Evolutionary conservation across 1,140 invertebrate species (phyloP), one percentile per base, ranked within the genome.

Genomic region (Nasonia giraulti): DNA sequence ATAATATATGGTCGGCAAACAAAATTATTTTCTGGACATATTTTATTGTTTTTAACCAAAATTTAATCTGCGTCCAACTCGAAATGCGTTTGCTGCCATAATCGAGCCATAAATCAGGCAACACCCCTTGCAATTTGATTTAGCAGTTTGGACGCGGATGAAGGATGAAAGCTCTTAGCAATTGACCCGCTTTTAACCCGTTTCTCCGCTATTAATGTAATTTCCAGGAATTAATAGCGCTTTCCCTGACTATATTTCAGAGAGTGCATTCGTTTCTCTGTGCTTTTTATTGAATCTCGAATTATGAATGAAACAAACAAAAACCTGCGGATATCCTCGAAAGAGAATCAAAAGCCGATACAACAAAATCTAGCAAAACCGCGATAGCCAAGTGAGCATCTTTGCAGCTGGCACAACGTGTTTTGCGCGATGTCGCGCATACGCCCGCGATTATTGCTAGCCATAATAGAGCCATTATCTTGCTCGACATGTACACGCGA

Each of bases 141-240:
- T 77, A 40, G 17, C 66, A 17, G 31, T 47, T 44, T 77, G 27
- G 73, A 77, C 62, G 27, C 27, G n/a, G 27, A 68, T 62, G 74
- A 74, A 77, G 23, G 71, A 77, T 68, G 37, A 83, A 83, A 77
- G 74, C 82, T 77, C 31, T 77, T 69, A 76, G 37, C 7, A 50
- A 68, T 77, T 68, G 23, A 47, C 74, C n/a, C 14, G 50, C 82
- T 40, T 77, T 83, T 76, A 81, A 81, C 80, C 80, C 80, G 62
- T 62, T 81, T 44, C 80, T 47, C 6, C 14, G n/a, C 66, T 40
- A 81, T 81, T 73, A 82, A 1, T 27, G 31, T 62, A 27, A 74
- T 82, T 37, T 75, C 33, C 12, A 7, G 17, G 55, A 78, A 75
- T 74, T 62, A 71, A 82, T 33, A 74, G 50, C 76, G 55, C 20